These are phyloP conservation scores for Leptothorax acervorum DNA, from an alignment of 2,888 invertebrate species.

Conservation along the genomic window DNA sequence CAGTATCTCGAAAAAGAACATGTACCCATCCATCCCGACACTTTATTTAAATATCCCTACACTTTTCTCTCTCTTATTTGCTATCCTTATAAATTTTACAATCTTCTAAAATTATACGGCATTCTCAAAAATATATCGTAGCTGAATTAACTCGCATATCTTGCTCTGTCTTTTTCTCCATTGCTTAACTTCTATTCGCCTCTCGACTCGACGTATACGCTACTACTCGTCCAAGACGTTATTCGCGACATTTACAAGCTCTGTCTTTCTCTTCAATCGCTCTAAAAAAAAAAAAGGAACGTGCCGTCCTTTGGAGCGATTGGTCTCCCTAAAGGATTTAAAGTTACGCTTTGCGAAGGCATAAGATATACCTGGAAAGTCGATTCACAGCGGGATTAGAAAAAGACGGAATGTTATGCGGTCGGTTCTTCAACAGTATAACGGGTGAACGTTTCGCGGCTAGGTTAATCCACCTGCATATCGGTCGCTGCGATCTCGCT, in stretches of 20 bases:
- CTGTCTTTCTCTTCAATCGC: conserved; percentile 57
- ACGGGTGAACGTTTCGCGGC: conserved; percentile 60
- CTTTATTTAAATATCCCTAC: conserved; percentile 48
- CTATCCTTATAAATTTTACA: conserved; percentile 84
- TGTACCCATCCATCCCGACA: conserved; percentile 68
- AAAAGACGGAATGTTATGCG: conserved; percentile 73
- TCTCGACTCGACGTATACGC: conserved; percentile 51
- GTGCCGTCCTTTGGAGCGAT: conserved; percentile 64
- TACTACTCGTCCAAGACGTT: conserved; percentile 67
- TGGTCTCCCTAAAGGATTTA: conserved; percentile 66
- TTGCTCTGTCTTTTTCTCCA: conserved; percentile 58
- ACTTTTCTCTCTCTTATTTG: conserved; percentile 75
- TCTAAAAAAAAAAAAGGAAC: conserved; percentile 69
- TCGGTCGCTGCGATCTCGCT: conserved; percentile 72
- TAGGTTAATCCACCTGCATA: conserved; percentile 59
- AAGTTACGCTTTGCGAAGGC: conserved; percentile 71
- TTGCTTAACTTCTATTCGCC: conserved; percentile 35
- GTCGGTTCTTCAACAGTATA: conserved; percentile 70
- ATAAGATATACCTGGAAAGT: conserved; percentile 69
- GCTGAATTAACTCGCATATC: conserved; percentile 76
- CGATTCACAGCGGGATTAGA: conserved; percentile 73
- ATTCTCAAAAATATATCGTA: conserved; percentile 85
- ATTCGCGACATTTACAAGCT: conserved; percentile 60
- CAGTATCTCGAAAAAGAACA: conserved; percentile 10
- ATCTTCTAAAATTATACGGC: conserved; percentile 84